phyloP scores from a whole-genome alignment of 2,113 vertebrate species.

The Hydrochoerus hydrochaeris region DNA sequence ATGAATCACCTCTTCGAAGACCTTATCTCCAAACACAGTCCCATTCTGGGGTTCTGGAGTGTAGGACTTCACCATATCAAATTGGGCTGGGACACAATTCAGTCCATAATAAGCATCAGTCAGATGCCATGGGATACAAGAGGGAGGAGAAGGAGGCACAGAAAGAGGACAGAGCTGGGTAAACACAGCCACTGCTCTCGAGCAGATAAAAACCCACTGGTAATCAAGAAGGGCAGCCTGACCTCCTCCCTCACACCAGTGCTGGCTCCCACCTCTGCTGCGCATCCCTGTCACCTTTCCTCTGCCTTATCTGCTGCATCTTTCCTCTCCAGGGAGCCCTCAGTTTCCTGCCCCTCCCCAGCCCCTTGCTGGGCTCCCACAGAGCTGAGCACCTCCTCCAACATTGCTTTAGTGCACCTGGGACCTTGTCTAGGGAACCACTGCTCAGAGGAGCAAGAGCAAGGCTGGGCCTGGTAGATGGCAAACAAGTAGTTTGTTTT shows the following conservation, averaged over 20 bases:
- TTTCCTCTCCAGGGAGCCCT: not conserved
- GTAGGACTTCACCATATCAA: not conserved
- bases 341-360: not conserved
- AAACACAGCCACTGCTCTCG: not conserved
- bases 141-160: too few relatives aligned
- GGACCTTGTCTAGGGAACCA: not conserved
- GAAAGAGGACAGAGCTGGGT: not conserved
- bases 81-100: not conserved
- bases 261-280: not conserved
- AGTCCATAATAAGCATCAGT: not conserved
- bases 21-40: not conserved
- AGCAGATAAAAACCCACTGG: not conserved
- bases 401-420: fast-evolving
- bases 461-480: fast-evolving
- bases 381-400: too few relatives aligned
- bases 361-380: not conserved
- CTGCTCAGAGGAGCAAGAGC: fast-evolving
- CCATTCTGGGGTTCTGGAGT: not conserved
- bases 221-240: not conserved
- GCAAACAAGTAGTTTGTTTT: not conserved
- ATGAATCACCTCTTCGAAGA: not conserved
- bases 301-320: too few relatives aligned
- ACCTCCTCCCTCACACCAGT: not conserved
- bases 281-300: fast-evolving
- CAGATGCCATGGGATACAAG: fast-evolving